Percentiles rank a stretch among this genome's conserved stretches.
Evolutionary conservation across 2,888 invertebrate species (phyloP).

Genomic region (Gisinianus flammeolus): DNA sequence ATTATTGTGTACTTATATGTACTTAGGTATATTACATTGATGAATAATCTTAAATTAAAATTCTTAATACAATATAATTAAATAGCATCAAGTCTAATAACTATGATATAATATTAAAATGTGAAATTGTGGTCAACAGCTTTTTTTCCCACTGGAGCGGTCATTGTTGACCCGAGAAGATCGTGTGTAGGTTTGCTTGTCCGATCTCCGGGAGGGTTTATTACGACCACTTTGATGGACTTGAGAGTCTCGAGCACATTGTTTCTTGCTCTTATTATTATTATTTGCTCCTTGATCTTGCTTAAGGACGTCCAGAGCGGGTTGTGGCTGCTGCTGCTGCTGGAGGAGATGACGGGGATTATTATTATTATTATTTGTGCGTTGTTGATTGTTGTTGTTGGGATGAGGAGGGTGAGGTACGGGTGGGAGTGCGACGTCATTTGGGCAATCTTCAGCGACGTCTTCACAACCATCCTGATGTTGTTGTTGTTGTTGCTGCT

Average conservation of each 20-base stretch:
- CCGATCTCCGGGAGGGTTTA: conserved; percentile 37
- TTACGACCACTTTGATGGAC: conserved; percentile 35
- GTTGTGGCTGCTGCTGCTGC: not conserved
- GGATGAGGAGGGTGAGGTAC: conserved; percentile 5
- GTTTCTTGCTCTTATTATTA: conserved; percentile 24
- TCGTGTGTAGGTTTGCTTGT: conserved; percentile 41
- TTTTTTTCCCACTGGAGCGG: conserved; percentile 8
- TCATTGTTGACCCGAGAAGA: conserved; percentile 40
- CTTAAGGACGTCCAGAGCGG: conserved; percentile 22
- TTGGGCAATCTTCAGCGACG: too few relatives aligned
- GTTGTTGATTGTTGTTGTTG: not conserved
- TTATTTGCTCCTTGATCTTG: conserved; percentile 4
- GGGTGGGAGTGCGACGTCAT: not conserved
- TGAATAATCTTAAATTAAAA: too few relatives aligned
- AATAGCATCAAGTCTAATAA: too few relatives aligned
- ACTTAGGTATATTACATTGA: too few relatives aligned
- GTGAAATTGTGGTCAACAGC: conserved; percentile 30
- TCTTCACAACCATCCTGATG: conserved; percentile 21
- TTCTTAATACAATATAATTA: too few relatives aligned
- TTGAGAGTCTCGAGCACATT: conserved; percentile 32
- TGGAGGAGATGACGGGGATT: conserved; percentile 22
- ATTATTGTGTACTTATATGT: too few relatives aligned
- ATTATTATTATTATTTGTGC: conserved; percentile 15
- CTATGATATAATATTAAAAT: not conserved
- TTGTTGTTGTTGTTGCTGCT: conserved; percentile 30